phyloP scores from a whole-genome alignment of 2,797 vertebrate genomes.

The Prunella strophiata region DNA sequence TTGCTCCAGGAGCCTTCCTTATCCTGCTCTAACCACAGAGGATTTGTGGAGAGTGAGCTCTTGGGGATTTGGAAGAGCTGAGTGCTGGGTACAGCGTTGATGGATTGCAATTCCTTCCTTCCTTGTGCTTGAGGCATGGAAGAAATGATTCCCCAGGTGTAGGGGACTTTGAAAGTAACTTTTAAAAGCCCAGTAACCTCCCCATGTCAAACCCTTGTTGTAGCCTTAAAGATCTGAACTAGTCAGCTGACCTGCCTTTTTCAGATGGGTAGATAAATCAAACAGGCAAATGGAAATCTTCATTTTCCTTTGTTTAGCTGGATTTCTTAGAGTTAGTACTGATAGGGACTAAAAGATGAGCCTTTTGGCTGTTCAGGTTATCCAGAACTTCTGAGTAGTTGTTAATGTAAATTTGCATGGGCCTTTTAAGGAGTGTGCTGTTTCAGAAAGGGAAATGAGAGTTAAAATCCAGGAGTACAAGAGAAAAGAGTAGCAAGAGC shows the following conservation, averaged over 20 bases:
- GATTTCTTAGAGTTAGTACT: not conserved
- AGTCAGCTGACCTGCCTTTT: conserved; percentile 14
- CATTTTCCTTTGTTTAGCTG: not conserved
- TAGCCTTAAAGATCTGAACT: not conserved
- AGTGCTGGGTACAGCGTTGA: not conserved
- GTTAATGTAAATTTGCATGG: not conserved
- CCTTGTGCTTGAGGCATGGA: not conserved
- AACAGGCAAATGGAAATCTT: not conserved
- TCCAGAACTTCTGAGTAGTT: not conserved
- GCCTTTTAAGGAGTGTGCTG: not conserved
- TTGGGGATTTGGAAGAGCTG: not conserved
- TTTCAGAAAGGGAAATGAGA: not conserved
- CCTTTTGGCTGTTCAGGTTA: not conserved
- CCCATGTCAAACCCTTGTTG: not conserved
- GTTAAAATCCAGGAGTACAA: not conserved
- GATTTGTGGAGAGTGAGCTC: not conserved
- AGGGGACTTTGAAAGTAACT: not conserved
- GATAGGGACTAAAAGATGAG: not conserved
- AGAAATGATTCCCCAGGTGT: not conserved
- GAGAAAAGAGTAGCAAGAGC: not conserved
- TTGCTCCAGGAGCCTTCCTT: not conserved
- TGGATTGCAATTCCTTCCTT: not conserved
- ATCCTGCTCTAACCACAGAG: not conserved
- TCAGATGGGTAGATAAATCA: not conserved
- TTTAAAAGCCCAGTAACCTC: not conserved